Conservation (phyloP, 2,797 vertebrate genomes). For the Masticophis lateralis region DNA sequence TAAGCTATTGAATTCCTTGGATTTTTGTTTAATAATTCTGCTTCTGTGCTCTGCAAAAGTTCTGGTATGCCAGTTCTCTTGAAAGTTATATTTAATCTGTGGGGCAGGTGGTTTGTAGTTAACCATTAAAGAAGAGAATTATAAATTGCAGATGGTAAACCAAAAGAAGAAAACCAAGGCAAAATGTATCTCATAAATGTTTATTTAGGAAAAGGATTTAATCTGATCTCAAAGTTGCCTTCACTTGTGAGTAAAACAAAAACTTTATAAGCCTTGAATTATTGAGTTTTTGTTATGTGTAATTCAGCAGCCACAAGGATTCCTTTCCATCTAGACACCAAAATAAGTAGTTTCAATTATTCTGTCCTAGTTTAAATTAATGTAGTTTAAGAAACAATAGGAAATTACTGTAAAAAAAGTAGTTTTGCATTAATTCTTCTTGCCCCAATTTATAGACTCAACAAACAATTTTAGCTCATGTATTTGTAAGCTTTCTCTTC, state of each 20-base stretch:
- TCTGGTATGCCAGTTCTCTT: neutral
- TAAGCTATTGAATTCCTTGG: neutral
- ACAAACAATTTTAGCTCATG: neutral
- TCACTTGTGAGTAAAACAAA: neutral
- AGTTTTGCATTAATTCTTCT: neutral
- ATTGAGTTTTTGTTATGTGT: neutral
- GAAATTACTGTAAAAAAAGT: neutral
- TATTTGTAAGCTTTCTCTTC: neutral
- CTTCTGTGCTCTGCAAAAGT: neutral
- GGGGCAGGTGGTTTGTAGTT: neutral
- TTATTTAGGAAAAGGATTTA: neutral
- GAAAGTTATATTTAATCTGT: neutral
- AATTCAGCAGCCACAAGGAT: neutral
- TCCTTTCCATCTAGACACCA: neutral
- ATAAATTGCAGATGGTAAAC: neutral
- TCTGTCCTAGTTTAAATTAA: neutral
- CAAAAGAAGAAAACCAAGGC: neutral
- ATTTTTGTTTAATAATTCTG: neutral
- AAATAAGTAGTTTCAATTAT: neutral
- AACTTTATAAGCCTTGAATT: neutral
- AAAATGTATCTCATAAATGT: neutral
- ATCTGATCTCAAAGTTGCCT: neutral
- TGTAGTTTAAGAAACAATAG: neutral
- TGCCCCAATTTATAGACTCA: neutral
- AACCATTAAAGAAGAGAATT: neutral